Conservation (phyloP, 2,797 vertebrate genomes). For the Sebastes steindachneri region DNA sequence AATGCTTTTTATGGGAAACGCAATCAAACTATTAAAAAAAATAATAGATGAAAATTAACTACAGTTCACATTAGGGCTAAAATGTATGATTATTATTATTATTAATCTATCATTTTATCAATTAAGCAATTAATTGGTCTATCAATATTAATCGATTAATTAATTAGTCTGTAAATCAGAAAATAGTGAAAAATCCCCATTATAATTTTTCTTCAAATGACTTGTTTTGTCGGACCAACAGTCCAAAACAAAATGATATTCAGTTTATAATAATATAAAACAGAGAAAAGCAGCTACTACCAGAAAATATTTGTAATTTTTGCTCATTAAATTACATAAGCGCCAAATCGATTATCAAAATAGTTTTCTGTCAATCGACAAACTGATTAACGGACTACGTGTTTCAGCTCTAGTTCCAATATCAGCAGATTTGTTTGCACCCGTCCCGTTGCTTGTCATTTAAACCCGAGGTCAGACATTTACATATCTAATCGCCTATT, state of each 20-base stretch:
- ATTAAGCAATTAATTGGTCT: background rate
- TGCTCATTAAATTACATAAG: background rate
- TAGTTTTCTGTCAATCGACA: background rate
- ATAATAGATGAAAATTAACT: background rate
- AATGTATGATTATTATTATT: background rate
- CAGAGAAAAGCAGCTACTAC: background rate
- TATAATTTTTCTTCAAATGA: background rate
- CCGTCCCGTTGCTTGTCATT: conserved; percentile 15
- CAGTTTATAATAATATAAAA: background rate
- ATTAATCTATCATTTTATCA: background rate
- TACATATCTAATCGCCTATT: conserved; percentile 52
- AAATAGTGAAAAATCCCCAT: background rate
- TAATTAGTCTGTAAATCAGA: background rate
- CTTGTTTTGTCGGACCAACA: background rate
- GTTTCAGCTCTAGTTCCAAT: background rate
- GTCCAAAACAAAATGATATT: background rate
- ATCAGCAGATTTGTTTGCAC: conserved; percentile 1
- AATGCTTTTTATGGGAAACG: background rate
- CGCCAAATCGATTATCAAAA: background rate
- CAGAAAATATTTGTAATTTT: background rate
- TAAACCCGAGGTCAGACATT: conserved; percentile 49
- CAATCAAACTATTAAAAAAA: background rate
- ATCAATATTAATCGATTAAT: background rate
- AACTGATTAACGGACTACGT: background rate
- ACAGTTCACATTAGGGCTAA: background rate